Evolutionary conservation across 2,113 vertebrate species (phyloP).

Genomic region (human): GRCh38 chr4:165282501-165283000

Average conservation of each 20-base stretch:
- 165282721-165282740: background rate
- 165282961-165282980: no score
- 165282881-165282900: no score
- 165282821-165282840: no score
- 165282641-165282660: background rate
- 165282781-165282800: background rate
- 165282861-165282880: no score
- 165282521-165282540: background rate
- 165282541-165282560: slow-evolving; percentile 15
- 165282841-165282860: no score
- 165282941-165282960: no score
- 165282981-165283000: no score
- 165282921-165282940: no score
- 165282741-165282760: background rate
- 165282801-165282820: background rate
- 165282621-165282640: background rate
- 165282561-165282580: background rate
- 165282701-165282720: background rate
- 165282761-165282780: background rate
- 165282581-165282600: background rate
- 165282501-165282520: background rate
- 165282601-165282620: background rate
- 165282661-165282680: background rate
- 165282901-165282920: no score
- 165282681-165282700: background rate